A percentile compares a stretch with the other conserved stretches of the same genome.
Conservation (phyloP, 64 coral and sea anemone genomes). For the Acropora yongei region DNA sequence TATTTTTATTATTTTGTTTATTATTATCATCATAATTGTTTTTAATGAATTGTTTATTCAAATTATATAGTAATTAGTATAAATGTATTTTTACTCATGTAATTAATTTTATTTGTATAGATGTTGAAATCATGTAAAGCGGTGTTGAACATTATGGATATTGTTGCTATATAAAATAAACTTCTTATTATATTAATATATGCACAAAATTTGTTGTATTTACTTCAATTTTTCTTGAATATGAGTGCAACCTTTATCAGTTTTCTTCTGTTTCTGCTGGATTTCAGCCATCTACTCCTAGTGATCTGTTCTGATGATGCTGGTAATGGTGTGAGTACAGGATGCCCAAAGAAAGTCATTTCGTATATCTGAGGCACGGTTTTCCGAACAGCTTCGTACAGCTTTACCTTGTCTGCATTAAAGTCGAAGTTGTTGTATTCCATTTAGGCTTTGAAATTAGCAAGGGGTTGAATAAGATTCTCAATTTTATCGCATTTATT, state of each 20-base stretch:
- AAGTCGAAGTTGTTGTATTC: conserved; percentile 61
- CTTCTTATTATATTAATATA: too few relatives aligned
- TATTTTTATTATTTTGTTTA: too few relatives aligned
- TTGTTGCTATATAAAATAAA: too few relatives aligned
- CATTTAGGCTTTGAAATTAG: conserved; percentile 27
- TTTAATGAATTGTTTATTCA: too few relatives aligned
- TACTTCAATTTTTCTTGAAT: conserved; percentile 33
- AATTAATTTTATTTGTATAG: too few relatives aligned
- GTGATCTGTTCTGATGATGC: background rate
- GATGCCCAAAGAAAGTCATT: conserved; percentile 6
- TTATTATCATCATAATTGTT: too few relatives aligned
- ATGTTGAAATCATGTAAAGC: too few relatives aligned
- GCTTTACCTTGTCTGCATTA: conserved; percentile 38
- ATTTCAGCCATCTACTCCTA: conserved; percentile 15
- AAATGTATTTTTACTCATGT: too few relatives aligned
- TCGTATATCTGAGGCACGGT: conserved; percentile 47
- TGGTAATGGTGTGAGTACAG: background rate
- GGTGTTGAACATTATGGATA: too few relatives aligned
- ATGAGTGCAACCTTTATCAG: conserved; percentile 15
- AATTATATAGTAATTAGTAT: too few relatives aligned
- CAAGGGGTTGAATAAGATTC: background rate
- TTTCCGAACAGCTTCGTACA: conserved; percentile 45
- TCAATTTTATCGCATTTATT: background rate
- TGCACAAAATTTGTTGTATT: conserved; percentile 27
- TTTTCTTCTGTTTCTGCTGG: background rate